phyloP scores from a whole-genome alignment of 2,113 vertebrate species.

The Carassius gibelio region DNA sequence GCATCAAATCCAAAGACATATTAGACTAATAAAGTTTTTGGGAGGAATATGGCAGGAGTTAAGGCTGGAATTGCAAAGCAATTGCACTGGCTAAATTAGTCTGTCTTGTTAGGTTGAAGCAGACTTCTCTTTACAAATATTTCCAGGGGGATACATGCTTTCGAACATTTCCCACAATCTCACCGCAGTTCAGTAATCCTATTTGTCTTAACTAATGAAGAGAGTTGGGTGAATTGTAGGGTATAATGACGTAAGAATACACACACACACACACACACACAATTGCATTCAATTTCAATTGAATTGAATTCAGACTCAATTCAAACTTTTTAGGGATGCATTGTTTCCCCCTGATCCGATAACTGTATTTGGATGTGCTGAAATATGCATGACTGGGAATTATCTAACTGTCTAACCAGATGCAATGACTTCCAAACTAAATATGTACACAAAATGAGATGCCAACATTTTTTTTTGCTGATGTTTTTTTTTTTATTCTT shows the following conservation, averaged over 20 bases:
- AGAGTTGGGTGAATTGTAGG: neutral
- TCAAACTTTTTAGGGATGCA: neutral
- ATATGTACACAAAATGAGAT: neutral
- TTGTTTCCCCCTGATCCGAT: neutral
- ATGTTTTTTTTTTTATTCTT: no score
- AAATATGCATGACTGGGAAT: neutral
- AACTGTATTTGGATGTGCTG: neutral
- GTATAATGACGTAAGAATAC: neutral
- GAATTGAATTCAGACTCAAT: no score
- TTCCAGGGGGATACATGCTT: constrained; percentile 5
- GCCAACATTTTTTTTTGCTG: no score
- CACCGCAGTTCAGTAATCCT: constrained; percentile 3
- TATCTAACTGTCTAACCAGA: neutral
- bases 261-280: no score
- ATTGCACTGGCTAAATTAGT: constrained; percentile 41
- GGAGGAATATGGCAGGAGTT: neutral
- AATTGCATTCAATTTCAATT: no score
- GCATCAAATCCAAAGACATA: constrained; percentile 13
- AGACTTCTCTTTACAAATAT: constrained; percentile 4
- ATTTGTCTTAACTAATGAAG: constrained; percentile 31
- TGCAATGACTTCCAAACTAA: neutral
- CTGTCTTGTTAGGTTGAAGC: constrained; percentile 22
- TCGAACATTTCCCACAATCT: neutral
- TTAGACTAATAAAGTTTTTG: constrained; percentile 7
- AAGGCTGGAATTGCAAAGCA: constrained; percentile 12